Percentiles rank a stretch among this genome's conserved stretches.
Evolutionary conservation across 2,113 vertebrate species (phyloP).

Genomic region (Bostrychus sinensis): DNA sequence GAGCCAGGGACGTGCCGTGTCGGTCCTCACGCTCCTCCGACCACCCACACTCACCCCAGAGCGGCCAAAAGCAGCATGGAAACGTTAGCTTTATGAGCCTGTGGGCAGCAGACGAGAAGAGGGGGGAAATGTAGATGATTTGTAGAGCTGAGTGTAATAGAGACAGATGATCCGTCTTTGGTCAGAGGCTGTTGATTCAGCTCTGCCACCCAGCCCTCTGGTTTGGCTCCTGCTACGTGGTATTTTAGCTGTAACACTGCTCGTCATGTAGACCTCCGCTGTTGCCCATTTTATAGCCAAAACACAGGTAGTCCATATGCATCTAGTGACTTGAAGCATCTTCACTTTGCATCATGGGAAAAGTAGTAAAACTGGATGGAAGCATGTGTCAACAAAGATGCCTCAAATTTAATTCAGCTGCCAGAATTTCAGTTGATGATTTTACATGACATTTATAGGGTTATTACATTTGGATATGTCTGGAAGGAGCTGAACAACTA

Average conservation of each 20-base stretch:
- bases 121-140: constrained; percentile 75
- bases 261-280: constrained; percentile 39
- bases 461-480: background rate
- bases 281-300: constrained; percentile 27
- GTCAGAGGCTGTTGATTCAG: constrained; percentile 74
- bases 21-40: constrained; percentile 48
- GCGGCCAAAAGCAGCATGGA: constrained; percentile 71
- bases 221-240: constrained; percentile 32
- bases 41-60: constrained; percentile 66
- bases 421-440: background rate
- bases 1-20: constrained; percentile 45
- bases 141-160: constrained; percentile 69
- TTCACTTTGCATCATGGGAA: background rate
- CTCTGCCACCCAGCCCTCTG: constrained; percentile 67
- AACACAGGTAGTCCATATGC: constrained; percentile 7
- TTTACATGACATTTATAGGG: background rate
- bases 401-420: background rate
- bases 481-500: background rate
- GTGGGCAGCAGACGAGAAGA: constrained; percentile 65
- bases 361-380: background rate
- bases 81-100: constrained; percentile 70
- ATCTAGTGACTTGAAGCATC: constrained; percentile 1
- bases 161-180: constrained; percentile 70
- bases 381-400: background rate
- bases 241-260: constrained; percentile 51